phyloP scores from a whole-genome alignment of 2,113 vertebrate genomes.

The Chrysochloris asiatica region DNA sequence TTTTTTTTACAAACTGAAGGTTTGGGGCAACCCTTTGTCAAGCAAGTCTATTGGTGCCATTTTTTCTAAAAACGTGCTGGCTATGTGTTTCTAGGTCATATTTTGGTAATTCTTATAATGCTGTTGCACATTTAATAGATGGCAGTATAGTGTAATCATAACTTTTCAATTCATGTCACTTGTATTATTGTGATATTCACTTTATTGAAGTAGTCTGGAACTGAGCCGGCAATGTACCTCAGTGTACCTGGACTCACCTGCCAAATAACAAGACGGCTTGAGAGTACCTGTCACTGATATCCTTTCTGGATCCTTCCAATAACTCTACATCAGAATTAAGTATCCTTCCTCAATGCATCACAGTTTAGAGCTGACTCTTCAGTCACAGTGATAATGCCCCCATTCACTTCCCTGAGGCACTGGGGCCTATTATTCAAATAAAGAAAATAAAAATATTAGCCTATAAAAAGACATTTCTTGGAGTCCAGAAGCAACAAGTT shows the following conservation, averaged over 20 bases:
- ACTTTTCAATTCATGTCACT: too few relatives aligned
- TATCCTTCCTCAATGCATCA: not conserved
- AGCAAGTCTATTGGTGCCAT: too few relatives aligned
- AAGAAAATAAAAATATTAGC: slow-evolving; percentile 1
- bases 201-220: too few relatives aligned
- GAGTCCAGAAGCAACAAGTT: slow-evolving; percentile 48
- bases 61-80: too few relatives aligned
- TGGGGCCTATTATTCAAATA: not conserved
- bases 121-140: too few relatives aligned
- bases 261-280: not conserved
- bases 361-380: not conserved
- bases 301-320: not conserved
- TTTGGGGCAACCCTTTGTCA: too few relatives aligned
- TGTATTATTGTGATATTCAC: too few relatives aligned
- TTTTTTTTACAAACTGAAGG: too few relatives aligned
- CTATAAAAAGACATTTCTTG: slow-evolving; percentile 4
- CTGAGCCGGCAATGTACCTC: too few relatives aligned
- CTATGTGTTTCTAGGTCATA: too few relatives aligned
- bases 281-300: not conserved
- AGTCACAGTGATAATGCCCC: not conserved
- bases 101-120: too few relatives aligned
- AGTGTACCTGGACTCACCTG: not conserved
- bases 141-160: too few relatives aligned
- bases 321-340: not conserved
- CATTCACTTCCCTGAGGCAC: not conserved